Base-by-base conservation (phyloP, 2,113 vertebrate genomes). In the Proterorhinus semilunaris region DNA sequence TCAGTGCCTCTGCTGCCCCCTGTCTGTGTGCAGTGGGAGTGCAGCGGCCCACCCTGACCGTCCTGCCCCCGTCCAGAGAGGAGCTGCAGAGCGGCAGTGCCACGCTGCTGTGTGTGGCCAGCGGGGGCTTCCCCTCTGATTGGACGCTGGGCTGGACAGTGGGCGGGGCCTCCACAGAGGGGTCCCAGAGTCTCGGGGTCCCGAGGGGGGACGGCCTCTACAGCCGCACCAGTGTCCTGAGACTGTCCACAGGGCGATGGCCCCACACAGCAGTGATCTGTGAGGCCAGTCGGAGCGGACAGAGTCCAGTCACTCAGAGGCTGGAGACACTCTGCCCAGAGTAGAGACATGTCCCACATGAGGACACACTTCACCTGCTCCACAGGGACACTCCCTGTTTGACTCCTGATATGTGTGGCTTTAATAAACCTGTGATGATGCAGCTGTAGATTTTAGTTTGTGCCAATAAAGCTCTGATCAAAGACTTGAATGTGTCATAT, bases 91-190 rank as follows among this genome's bases (percentile, higher is more conserved):
- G 72, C 73, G 76, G 66, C 53, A 76, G 10, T 48, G 87, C 77
- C 82, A 87, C 85, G n/a, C 55, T 90, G 68, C 61, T 83, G 76
- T 89, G 88, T 79, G 48, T 87, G 76, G 80, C 83, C 87, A 79
- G 66, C 43, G 61, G 71, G 63, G 82, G 85, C 69, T 84, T 79
- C 74, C 83, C 86, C 68, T 77, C 79, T 52, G 48, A 71, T 68
- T 80, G 85, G 87, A 82, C 8, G 2, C 76, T 85, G 74, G 57
- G 59, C 62, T 88, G 84, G 84, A 85, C 71, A 68, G 63, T 84
- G 80, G 70, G 68, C 27, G 68, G 62, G 68, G 64, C 16, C 59
- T 63, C 72, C 73, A 49, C 51, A 13, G 64, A 57, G 65, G 63
- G 62, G 63, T 72, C 72, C 46, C 43, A 61, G 48, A 75, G 79